Evolutionary conservation across 2,888 invertebrate species (phyloP), one percentile per base, ranked within the genome.

Genomic region (Agrilus biguttatus): DNA sequence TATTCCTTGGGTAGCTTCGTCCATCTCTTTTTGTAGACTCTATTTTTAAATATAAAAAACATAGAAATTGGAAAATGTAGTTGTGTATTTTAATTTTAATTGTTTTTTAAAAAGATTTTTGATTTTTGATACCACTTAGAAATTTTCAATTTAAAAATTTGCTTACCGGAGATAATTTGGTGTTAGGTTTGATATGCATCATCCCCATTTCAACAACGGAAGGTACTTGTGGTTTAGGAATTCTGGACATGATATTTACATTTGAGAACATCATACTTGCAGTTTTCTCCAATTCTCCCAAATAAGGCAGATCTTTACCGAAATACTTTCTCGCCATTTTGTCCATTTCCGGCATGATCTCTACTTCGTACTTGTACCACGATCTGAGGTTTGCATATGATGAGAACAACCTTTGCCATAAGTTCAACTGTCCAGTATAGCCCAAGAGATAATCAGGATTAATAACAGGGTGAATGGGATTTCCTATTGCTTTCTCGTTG

Each of bases 1-100:
- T 1, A 60, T 63, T 12, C 67, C 68, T 23, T 63, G 52, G 33
- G 49, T 51, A 5, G 62, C 54, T 10, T 54, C 49, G 42, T 67
- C 63, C 49, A 68, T 38, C 45, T 56, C 59, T 13, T 48, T 40
- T 50, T 62, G 49, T 17, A 67, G 46, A 42, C 66, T 61, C 66
- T 67, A 44, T 28, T 10, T 28, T 28, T 28, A 10, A 28, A 28
- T 10, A 23, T 23, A 6, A 23, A 17, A 3, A 17, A 17, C 17
- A 17, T 17, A 17, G 17, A 17, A 17, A 17, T 4, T 17, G 17
- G n/a, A n/a, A n/a, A n/a, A n/a, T n/a, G n/a, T n/a, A n/a, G n/a
- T n/a, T n/a, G n/a, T n/a, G n/a, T n/a, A n/a, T n/a, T n/a, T n/a
- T n/a, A 17, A 17, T 17, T 17, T 17, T 4, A 17, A 17, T 17